Base-by-base conservation (phyloP, 2,888 invertebrate genomes). In the Dolichopus griseipennis region DNA sequence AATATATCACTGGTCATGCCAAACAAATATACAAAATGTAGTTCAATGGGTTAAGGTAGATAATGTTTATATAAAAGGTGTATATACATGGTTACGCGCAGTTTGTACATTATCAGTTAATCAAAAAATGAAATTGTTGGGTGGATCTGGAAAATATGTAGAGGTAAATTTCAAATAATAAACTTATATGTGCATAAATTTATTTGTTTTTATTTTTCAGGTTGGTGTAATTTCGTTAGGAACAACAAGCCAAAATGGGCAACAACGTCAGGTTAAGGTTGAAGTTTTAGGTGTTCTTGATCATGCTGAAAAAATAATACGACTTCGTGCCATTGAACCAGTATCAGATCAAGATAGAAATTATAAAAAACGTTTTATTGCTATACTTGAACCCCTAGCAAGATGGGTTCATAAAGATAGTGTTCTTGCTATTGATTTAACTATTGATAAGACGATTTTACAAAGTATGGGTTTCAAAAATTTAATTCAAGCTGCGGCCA, bases 1-100 rank as follows among this genome's bases (percentile, higher is more conserved):
- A 0, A 86, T 95, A 67, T 95, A 95, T 80, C 94, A 94, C 78
- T 95, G 95, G 95, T 87, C 92, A 0, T 94, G 94, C 73, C 94
- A 95, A 78, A 94, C 95, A 0, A 92, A 91, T 72, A 91, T 93
- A 0, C 90, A 91, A 73, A 95, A 94, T 75, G 92, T 94, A 0
- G 88, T 92, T 0, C 91, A 92, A 71, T 95, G 94, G 95, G 94
- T 94, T 1, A 87, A 87, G 77, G 92, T 90, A 0, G 87, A 90
- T 68, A 90, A 88, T 75, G 80, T 87, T 4, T 90, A 88, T 72
- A 86, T 87, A 0, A 87, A 87, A 71, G 84, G 85, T 0, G 80
- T 90, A 65, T 93, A 90, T 75, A 88, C 89, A 0, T 86, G 88
- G 84, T 77, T 91, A 65, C 84, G 94, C 61, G 90, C 91, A 0